Conservation (phyloP, 1,140 invertebrate species). For the Drosophila trapezifrons region DNA sequence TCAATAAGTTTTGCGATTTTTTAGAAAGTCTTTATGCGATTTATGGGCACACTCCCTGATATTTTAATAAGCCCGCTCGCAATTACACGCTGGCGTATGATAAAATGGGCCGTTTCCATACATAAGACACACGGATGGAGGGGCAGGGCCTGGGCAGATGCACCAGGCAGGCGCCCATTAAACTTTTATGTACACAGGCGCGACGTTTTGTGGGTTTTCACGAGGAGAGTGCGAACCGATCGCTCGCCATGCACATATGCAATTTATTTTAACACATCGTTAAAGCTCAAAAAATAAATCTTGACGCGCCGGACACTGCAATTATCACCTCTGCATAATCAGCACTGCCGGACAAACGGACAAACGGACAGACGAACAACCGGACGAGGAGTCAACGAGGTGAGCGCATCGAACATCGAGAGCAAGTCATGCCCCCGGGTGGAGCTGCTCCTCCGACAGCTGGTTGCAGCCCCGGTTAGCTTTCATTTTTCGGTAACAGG, state of each 20-base stretch:
- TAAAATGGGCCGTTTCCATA: constrained; percentile 7
- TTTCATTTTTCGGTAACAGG: constrained; percentile 51
- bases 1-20: constrained; percentile 65
- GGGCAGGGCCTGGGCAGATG: constrained; percentile 16
- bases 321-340: constrained; percentile 83
- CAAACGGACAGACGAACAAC: neutral
- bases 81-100: constrained; percentile 49
- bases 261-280: constrained; percentile 83
- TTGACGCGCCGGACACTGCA: constrained; percentile 81
- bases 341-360: constrained; percentile 37
- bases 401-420: constrained; percentile 73
- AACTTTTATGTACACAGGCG: constrained; percentile 77
- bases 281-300: constrained; percentile 82
- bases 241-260: constrained; percentile 55
- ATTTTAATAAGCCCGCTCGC: constrained; percentile 74
- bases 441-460: constrained; percentile 48
- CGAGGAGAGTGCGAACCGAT: constrained; percentile 10
- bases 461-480: constrained; percentile 47
- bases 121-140: neutral
- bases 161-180: constrained; percentile 54
- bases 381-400: constrained; percentile 33
- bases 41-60: constrained; percentile 53
- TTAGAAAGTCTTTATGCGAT: constrained; percentile 71
- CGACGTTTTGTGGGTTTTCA: constrained; percentile 79
- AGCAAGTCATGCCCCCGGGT: constrained; percentile 74